These are phyloP conservation scores for Autographa pulchrina DNA, from an alignment of 2,888 invertebrate species.

Conservation along the genomic window DNA sequence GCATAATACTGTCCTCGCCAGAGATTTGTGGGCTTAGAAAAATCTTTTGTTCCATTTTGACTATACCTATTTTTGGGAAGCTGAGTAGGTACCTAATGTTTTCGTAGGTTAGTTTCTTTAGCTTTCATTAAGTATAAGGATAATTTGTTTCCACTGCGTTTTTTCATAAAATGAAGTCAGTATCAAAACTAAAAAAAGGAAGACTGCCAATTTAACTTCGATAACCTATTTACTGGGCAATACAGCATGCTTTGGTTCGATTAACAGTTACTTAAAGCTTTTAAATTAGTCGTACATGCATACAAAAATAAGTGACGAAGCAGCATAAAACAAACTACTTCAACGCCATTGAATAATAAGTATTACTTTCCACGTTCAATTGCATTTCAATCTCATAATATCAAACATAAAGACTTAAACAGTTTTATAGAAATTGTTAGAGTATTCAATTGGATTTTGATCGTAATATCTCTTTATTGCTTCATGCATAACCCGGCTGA, in stretches of 20 bases:
- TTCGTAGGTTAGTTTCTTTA: too few relatives aligned
- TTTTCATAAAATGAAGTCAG: too few relatives aligned
- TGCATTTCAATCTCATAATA: neutral
- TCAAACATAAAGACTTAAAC: neutral
- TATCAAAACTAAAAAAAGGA: too few relatives aligned
- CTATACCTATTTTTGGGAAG: neutral
- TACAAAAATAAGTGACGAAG: neutral
- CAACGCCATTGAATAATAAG: neutral
- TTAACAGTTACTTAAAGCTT: too few relatives aligned
- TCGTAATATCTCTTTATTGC: conserved; percentile 35
- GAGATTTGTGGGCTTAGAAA: conserved; percentile 43
- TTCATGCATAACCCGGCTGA: conserved; percentile 20
- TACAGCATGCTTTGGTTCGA: too few relatives aligned
- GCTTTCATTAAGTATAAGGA: too few relatives aligned
- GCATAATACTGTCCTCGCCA: conserved; percentile 65
- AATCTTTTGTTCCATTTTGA: conserved; percentile 19
- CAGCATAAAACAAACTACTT: neutral
- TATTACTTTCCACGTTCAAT: conserved; percentile 1
- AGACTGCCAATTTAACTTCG: too few relatives aligned
- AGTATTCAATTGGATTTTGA: conserved; percentile 29
- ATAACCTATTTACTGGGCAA: too few relatives aligned
- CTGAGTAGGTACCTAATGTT: neutral
- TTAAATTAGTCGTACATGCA: neutral
- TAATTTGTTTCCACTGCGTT: too few relatives aligned
- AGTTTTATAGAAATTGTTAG: conserved; percentile 7